These are phyloP conservation scores for Avahi laniger DNA, from an alignment of 2,797 vertebrate genomes.

Conservation along the genomic window DNA sequence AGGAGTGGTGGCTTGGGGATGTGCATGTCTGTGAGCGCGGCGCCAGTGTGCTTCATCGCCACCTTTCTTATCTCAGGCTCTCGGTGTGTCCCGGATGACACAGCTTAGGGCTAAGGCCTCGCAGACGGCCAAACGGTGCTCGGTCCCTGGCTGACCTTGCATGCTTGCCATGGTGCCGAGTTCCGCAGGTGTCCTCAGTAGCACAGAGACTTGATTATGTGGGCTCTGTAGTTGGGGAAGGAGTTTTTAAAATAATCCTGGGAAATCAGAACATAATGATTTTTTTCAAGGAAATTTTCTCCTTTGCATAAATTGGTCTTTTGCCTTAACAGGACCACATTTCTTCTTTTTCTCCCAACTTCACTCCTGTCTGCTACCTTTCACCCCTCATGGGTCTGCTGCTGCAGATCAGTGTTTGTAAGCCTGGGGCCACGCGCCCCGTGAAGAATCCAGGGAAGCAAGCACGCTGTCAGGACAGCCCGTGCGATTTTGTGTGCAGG, in stretches of 20 bases:
- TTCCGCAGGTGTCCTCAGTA: rapidly evolving
- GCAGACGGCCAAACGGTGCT: background rate
- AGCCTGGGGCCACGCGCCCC: background rate
- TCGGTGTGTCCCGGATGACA: background rate
- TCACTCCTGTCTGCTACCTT: background rate
- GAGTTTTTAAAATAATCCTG: background rate
- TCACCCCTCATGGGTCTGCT: background rate
- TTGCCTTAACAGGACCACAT: rapidly evolving
- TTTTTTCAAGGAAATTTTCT: background rate
- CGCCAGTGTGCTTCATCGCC: background rate
- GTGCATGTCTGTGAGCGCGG: background rate
- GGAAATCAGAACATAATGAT: background rate
- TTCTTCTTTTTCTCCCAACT: background rate
- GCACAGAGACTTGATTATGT: background rate
- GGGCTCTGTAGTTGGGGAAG: background rate
- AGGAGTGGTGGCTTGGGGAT: background rate
- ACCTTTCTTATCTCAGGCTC: background rate
- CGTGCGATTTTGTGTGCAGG: background rate
- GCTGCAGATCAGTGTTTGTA: background rate
- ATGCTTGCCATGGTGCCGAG: background rate
- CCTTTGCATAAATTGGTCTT: background rate
- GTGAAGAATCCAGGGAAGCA: background rate
- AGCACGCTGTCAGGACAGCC: background rate
- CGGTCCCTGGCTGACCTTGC: background rate
- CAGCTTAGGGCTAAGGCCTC: background rate